Evolutionary conservation across 2,888 invertebrate species (phyloP).

Genomic region (Oconnorella tubifera): DNA sequence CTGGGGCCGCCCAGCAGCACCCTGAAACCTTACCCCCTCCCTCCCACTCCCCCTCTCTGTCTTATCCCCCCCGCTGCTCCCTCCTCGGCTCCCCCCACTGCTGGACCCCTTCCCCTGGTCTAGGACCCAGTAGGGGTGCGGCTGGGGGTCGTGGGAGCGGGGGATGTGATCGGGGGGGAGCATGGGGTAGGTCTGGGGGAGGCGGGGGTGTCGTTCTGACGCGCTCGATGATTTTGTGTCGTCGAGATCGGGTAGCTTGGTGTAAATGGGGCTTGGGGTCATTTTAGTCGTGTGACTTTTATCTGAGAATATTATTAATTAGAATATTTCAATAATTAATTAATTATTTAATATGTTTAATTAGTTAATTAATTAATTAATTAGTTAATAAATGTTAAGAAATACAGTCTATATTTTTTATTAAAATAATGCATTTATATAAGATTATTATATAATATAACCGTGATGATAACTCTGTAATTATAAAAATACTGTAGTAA

Average conservation of each 20-base stretch:
- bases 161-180: neutral
- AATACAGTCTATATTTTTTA: too few relatives aligned
- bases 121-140: neutral
- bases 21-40: too few relatives aligned
- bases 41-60: too few relatives aligned
- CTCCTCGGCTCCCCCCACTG: neutral
- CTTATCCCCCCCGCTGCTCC: neutral
- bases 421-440: too few relatives aligned
- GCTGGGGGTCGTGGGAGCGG: neutral
- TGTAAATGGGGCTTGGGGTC: neutral
- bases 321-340: neutral
- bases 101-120: neutral
- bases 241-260: neutral
- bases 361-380: too few relatives aligned
- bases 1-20: too few relatives aligned
- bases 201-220: neutral
- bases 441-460: too few relatives aligned
- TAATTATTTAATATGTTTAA: too few relatives aligned
- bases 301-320: neutral
- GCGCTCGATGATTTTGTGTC: neutral
- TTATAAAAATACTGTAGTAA: too few relatives aligned
- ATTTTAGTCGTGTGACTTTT: neutral
- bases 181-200: neutral
- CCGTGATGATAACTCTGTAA: too few relatives aligned
- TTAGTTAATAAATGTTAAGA: too few relatives aligned